Evolutionary conservation across 37 sponge, comb jelly and placozoan species (phyloP).

Genomic region (Agelas oroides): DNA sequence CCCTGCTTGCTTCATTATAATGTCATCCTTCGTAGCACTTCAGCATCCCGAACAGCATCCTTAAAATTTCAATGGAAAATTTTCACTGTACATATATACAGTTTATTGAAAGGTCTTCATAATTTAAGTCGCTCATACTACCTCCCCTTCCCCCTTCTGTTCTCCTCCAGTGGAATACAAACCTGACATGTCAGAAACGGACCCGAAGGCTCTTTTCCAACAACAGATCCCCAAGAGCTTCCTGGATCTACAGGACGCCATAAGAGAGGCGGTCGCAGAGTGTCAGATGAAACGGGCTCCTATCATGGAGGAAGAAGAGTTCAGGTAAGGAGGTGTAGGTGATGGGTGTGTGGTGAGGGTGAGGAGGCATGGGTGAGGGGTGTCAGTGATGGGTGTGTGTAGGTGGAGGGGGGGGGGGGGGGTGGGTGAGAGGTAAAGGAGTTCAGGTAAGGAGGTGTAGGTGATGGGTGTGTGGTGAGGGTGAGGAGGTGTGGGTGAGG

Average conservation of each 20-base stretch:
- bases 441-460: neutral
- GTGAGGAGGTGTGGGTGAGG: too few relatives aligned
- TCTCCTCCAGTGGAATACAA: conserved; percentile 61
- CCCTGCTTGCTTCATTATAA: neutral
- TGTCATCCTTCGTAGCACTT: too few relatives aligned
- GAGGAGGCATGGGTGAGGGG: too few relatives aligned
- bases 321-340: neutral
- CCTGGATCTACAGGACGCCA: conserved; percentile 56
- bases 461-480: conserved; percentile 18
- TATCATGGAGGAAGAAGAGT: conserved; percentile 58
- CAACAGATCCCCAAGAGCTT: conserved; percentile 72
- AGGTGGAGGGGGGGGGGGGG: too few relatives aligned
- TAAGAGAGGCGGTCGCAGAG: conserved; percentile 38
- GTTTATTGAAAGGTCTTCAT: too few relatives aligned
- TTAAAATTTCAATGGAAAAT: too few relatives aligned
- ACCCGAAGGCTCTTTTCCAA: conserved; percentile 68
- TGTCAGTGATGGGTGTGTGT: too few relatives aligned
- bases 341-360: conserved; percentile 17
- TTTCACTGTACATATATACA: too few relatives aligned
- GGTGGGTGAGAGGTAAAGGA: conserved; percentile 60
- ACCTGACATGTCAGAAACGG: conserved; percentile 26
- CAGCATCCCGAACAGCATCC: too few relatives aligned
- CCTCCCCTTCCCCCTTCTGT: conserved; percentile 6
- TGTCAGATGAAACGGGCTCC: conserved; percentile 3
- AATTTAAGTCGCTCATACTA: neutral